Conservation (phyloP, 2,113 vertebrate genomes). For the Pollimyrus isidori region DNA sequence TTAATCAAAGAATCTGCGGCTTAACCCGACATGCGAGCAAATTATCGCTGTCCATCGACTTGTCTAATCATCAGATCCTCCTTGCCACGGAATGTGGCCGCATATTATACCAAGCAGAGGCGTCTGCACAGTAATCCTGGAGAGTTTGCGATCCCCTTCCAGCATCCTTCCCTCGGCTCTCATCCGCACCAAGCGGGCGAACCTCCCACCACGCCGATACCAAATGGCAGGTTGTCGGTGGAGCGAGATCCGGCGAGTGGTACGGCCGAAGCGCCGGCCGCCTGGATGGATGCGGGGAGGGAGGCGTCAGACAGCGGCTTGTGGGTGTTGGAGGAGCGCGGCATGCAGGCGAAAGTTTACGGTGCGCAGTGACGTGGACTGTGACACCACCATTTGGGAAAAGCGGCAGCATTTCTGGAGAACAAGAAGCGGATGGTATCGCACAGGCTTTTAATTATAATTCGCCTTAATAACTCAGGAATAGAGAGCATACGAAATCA, state of each 20-base stretch:
- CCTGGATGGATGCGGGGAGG: conserved; percentile 17
- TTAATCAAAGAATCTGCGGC: background rate
- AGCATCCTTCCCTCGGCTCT: conserved; percentile 21
- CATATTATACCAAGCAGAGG: background rate
- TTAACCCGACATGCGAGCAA: background rate
- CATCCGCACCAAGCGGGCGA: conserved; percentile 19
- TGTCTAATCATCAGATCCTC: background rate
- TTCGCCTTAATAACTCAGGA: background rate
- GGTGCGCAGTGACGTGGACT: conserved; percentile 14
- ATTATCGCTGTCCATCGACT: background rate
- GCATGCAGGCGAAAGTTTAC: conserved; percentile 18
- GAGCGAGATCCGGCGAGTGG: conserved; percentile 18
- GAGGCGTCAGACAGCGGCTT: conserved; percentile 20
- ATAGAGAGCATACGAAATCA: background rate
- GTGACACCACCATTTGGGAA: background rate
- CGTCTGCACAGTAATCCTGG: conserved; percentile 8
- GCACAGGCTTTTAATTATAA: background rate
- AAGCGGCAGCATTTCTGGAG: background rate
- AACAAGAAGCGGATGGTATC: background rate
- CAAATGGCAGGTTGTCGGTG: conserved; percentile 13
- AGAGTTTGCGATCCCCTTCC: conserved; percentile 21
- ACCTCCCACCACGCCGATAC: conserved; percentile 19
- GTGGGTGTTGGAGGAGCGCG: background rate
- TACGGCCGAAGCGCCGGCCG: background rate
- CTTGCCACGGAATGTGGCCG: background rate